Evolutionary conservation across 2,113 vertebrate species (phyloP).

Genomic region (Microtus ochrogaster): DNA sequence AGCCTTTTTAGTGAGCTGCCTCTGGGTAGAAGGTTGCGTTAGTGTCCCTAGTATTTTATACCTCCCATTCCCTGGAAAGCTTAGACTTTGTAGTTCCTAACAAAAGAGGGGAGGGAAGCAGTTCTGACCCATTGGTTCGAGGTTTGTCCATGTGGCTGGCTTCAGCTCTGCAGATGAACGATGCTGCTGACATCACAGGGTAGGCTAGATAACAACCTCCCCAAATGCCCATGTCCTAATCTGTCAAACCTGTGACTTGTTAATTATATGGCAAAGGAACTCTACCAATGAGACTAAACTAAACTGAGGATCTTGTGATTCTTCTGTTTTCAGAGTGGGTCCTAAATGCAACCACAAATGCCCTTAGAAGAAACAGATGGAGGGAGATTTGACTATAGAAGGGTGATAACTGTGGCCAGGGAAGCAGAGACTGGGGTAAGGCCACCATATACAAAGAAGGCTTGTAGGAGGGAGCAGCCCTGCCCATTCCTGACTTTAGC

Average conservation of each 20-base stretch:
- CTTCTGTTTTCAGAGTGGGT: neutral
- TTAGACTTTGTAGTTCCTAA: neutral
- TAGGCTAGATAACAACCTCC: neutral
- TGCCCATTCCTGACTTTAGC: neutral
- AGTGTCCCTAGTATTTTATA: neutral
- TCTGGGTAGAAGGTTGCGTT: neutral
- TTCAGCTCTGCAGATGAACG: neutral
- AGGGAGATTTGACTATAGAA: conserved; percentile 22
- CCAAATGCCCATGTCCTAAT: neutral
- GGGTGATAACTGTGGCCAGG: neutral
- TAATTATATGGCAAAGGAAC: neutral
- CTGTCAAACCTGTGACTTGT: neutral
- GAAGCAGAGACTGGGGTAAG: conserved; percentile 1
- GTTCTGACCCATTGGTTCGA: neutral
- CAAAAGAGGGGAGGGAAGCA: neutral
- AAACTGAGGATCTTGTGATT: conserved; percentile 30
- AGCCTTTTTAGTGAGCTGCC: neutral
- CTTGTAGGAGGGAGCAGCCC: neutral
- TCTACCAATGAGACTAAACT: conserved; percentile 8
- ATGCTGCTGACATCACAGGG: neutral
- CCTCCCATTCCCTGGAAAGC: neutral
- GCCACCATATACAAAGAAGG: neutral
- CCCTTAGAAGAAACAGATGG: neutral
- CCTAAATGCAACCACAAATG: neutral
- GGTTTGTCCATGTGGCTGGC: neutral